Evolutionary conservation across 2,113 vertebrate species (phyloP), one percentile per base, ranked within the genome.

Genomic region (Eudyptes chrysolophus): DNA sequence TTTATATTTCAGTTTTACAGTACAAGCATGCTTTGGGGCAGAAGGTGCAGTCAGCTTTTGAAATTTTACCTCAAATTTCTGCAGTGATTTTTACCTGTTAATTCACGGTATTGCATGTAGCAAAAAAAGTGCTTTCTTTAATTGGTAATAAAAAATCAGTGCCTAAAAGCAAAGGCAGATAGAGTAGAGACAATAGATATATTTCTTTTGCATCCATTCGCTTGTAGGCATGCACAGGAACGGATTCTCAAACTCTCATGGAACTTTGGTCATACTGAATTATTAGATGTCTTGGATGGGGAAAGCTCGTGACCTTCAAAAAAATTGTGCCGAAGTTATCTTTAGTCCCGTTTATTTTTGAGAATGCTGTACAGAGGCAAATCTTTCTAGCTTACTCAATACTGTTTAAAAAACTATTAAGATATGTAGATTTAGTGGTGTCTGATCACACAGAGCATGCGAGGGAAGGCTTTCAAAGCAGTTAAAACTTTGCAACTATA

Each of bases 321-420:
- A 92, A 55, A 91, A 84, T 8, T 48, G 38, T 84, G 79, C n/a
- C 57, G 52, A 40, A 94, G 81, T 96, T 96, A 40, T 81, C 71
- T 60, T 79, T 75, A 78, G 68, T 60, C 5, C 1, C 2, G 0
- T 90, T 94, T 91, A 19, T 76, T 92, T 93, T 92, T 66, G 58
- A 68, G 68, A 94, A 78, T 38, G 77, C 69, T 89, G 64, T 81
- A 84, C 60, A 93, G 62, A 49, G 84, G 64, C 13, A 78, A 81
- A 54, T 71, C 48, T 92, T 83, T 83, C n/a, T 60, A 54, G 57
- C 38, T 92, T 92, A 30, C 49, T 17, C 71, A 80, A 21, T 51
- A 11, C 42, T 80, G 38, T 60, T 80, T 20, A 36, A 77, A 76
- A 92, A 82, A 14, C 72, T 88, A 0, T 46, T 91, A 22, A 21